Percentiles rank a stretch among this genome's conserved stretches.
These are phyloP conservation scores for Acipenser oxyrinchus DNA, from an alignment of 2,797 vertebrate species.

Conservation along the genomic window DNA sequence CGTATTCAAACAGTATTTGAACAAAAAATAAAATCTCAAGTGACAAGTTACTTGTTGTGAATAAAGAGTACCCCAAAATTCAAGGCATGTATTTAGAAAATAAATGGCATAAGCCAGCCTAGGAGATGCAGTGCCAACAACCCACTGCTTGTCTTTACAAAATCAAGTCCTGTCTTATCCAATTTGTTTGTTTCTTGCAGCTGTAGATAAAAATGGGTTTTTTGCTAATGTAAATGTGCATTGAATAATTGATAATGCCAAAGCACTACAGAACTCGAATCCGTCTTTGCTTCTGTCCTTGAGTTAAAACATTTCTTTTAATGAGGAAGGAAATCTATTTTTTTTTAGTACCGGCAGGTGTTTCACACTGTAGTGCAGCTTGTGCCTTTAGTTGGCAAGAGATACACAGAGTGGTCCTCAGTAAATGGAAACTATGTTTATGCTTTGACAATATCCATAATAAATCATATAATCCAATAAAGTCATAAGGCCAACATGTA, in stretches of 20 bases:
- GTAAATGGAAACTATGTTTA: too few species aligned
- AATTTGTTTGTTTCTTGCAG: constrained; percentile 38
- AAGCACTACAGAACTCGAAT: constrained; percentile 13
- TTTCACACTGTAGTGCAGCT: constrained; percentile 3
- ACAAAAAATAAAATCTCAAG: constrained; percentile 23
- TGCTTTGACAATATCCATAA: too few species aligned
- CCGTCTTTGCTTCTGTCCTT: constrained; percentile 13
- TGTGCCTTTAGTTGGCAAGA: constrained; percentile 1
- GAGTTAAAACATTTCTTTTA: constrained; percentile 13
- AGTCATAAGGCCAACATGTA: too few species aligned
- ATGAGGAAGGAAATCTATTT: constrained; percentile 18
- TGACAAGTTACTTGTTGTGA: constrained; percentile 7
- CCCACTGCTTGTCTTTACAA: constrained; percentile 8
- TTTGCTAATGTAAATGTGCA: constrained; percentile 31
- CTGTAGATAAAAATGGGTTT: constrained; percentile 37
- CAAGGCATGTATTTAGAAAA: neutral
- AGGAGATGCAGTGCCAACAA: constrained; percentile 25
- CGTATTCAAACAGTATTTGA: constrained; percentile 24
- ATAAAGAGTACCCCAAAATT: constrained; percentile 3
- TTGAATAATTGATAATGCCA: constrained; percentile 35
- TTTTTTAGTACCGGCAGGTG: constrained; percentile 36
- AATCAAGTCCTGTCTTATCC: constrained; percentile 14
- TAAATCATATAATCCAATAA: too few species aligned
- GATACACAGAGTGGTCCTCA: too few species aligned
- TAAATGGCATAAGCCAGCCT: constrained; percentile 20